These are phyloP conservation scores for Zelostemma sp. DNA, from an alignment of 1,140 invertebrate species.

Conservation along the genomic window DNA sequence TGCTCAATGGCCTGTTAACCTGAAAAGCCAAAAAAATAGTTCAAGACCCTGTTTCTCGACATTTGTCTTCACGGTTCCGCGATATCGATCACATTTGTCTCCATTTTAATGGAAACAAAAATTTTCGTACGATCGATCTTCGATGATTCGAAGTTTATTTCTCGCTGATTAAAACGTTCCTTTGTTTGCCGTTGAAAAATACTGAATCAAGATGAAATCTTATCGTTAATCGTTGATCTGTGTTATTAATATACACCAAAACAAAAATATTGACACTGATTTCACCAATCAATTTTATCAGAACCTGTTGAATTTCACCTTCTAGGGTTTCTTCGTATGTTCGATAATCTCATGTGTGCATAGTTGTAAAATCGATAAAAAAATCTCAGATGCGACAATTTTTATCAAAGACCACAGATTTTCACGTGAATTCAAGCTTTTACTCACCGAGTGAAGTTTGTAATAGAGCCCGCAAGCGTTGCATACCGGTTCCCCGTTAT, in stretches of 20 bases:
- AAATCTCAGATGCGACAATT: no score
- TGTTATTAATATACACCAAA: neutral
- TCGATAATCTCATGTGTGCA: slow-evolving; percentile 12
- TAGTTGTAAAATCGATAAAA: slow-evolving; percentile 28
- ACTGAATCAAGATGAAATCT: slow-evolving; percentile 18
- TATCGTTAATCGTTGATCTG: slow-evolving; percentile 12
- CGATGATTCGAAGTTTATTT: neutral
- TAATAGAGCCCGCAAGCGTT: slow-evolving; percentile 93
- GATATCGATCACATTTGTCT: neutral
- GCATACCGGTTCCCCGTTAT: slow-evolving; percentile 90
- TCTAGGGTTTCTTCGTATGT: slow-evolving; percentile 5
- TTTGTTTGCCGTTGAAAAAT: slow-evolving; percentile 16
- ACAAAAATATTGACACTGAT: slow-evolving; percentile 6
- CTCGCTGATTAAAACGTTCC: slow-evolving; percentile 17
- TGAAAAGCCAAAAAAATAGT: slow-evolving; percentile 58
- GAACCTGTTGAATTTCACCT: slow-evolving; percentile 27
- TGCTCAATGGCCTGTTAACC: slow-evolving; percentile 89
- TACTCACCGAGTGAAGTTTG: slow-evolving; percentile 88
- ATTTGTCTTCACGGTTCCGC: neutral
- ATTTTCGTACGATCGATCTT: neutral
- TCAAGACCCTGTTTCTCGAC: neutral
- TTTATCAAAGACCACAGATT: no score
- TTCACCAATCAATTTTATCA: slow-evolving; percentile 15
- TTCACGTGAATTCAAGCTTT: no score
- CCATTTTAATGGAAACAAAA: neutral